Base-by-base conservation (phyloP, 2,113 vertebrate genomes). In the Mesoclemmys tuberculata region DNA sequence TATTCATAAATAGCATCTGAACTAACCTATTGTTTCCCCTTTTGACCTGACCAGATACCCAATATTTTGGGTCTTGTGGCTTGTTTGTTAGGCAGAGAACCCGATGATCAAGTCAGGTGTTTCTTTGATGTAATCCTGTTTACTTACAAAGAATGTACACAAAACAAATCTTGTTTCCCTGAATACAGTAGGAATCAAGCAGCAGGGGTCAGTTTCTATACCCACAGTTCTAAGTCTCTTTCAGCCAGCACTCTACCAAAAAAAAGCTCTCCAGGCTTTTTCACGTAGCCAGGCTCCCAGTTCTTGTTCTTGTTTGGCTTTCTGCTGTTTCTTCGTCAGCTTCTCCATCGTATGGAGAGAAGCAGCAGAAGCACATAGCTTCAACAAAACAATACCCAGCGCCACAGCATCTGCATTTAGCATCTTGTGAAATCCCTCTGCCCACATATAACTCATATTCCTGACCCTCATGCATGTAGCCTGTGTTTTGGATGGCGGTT, bases 291-390 rank as follows among this genome's bases (percentile, higher is more conserved):
- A 46, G 46, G 44, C 41, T 77, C 7, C 74, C 24, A 44, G 13
- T 46, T 10, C 74, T 46, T 41, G 22, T 38, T 22, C n/a, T 74
- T 41, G 10, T 10, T 58, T 86, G 19, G 5, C 2, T 89, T 92
- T 95, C 56, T 74, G 31, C 38, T 48, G 61, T 3, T 6, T 96
- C 94, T 90, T 90, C 81, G 13, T 29, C 58, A 83, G 2, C 8
- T 79, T 89, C 71, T 82, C 55, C 87, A 82, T 5, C 77, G 95
- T 94, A 85, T 90, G 12, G 10, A 41, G 82, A 93, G 64, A 90
- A 94, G 74, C 21, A 9, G 80, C 54, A 80, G 8, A 90, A 94
- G 27, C 88, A 83, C 86, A 84, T 93, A 84, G 74, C 29, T 49
- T 26, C 16, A 41, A 46, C 55, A 26, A 85, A 82, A 54, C 19